Evolutionary conservation across 2,113 vertebrate genomes (phyloP), one percentile per base, ranked within the genome.

Genomic region (Phycodurus eques): DNA sequence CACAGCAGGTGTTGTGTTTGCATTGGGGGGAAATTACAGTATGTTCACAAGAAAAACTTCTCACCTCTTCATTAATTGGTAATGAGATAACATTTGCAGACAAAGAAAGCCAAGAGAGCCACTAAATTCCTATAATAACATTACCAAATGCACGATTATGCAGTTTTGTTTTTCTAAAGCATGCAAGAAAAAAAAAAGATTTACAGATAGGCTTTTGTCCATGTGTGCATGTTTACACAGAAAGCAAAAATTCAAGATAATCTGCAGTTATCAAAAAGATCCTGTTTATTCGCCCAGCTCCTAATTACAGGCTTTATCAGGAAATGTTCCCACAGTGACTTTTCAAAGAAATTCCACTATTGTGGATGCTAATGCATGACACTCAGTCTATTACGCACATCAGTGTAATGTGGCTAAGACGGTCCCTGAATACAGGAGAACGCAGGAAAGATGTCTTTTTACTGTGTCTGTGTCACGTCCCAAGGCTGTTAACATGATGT

Each of bases 401-500:
- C 35, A 12, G 10, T 43, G 62, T 43, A 42, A n/a, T 43, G 62
- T 43, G 19, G 8, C 71, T 76, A 72, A 81, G 81, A 79, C 72
- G 75, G 82, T 74, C 85, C 83, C 71, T 66, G 27, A 22, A 22
- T 2, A 39, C 35, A 39, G 35, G 3, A 78, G 85, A 86, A 79
- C 75, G 43, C 51, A 13, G 78, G 78, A 73, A 89, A 83, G 84
- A 88, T 71, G 78, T 54, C 83, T 88, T 87, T 87, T 85, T 35
- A 39, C 31, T 80, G 78, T 79, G 82, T 79, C 84, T 88, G 85
- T 89, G 88, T 88, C 84, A 80, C 77, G 73, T 88, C 83, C 84
- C 75, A 72, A 74, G 80, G 83, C 82, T 78, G 85, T 86, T 91
- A 91, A 91, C 80, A 46, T 68, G 81, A 87, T 76, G 86, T 87